These are phyloP conservation scores for Acronicta leporina DNA, from an alignment of 2,888 invertebrate species.

Conservation along the genomic window DNA sequence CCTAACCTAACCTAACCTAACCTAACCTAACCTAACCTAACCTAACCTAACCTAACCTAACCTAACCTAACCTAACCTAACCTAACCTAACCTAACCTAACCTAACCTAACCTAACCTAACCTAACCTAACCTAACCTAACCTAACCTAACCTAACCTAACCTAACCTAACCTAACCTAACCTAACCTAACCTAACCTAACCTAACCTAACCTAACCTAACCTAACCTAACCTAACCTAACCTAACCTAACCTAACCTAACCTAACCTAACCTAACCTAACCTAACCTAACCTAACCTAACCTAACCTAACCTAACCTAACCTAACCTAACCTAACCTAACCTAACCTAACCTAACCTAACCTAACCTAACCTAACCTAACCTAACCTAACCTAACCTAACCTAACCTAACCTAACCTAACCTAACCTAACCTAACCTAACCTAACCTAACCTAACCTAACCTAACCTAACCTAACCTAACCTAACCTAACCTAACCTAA, in stretches of 20 bases:
- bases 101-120: constrained; percentile 51
- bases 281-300: constrained; percentile 10
- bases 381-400: constrained; percentile 51
- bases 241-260: too few relatives aligned
- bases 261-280: constrained; percentile 1
- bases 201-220: constrained; percentile 45
- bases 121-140: constrained; percentile 58
- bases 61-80: too few relatives aligned
- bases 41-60: constrained; percentile 41
- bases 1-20: constrained; percentile 40
- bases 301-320: constrained; percentile 33
- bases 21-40: constrained; percentile 38
- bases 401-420: constrained; percentile 52
- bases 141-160: constrained; percentile 55
- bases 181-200: constrained; percentile 54
- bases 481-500: constrained; percentile 60
- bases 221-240: constrained; percentile 34
- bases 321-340: too few relatives aligned
- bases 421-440: constrained; percentile 51
- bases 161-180: constrained; percentile 46
- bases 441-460: constrained; percentile 48
- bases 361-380: constrained; percentile 48
- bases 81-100: constrained; percentile 32
- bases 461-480: constrained; percentile 56
- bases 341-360: constrained; percentile 54